These are phyloP conservation scores for Synanthedon formicaeformis DNA, from an alignment of 2,888 invertebrate genomes.

Conservation along the genomic window DNA sequence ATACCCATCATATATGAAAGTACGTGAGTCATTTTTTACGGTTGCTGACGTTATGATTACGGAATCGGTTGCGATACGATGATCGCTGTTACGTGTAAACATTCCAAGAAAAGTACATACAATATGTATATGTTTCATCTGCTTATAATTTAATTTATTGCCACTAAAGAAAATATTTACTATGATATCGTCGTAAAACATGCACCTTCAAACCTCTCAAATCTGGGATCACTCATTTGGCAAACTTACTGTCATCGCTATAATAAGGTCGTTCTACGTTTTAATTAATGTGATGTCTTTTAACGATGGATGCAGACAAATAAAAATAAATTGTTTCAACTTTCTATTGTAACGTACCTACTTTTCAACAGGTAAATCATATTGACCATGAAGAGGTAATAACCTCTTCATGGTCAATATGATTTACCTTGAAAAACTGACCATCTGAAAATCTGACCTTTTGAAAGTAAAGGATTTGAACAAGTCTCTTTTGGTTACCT, in stretches of 20 bases:
- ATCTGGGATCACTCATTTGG: neutral
- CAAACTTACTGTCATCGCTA: neutral
- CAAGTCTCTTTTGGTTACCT: too few species aligned
- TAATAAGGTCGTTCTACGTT: neutral
- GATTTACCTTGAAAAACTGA: too few species aligned
- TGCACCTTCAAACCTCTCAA: neutral
- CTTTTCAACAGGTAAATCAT: too few species aligned
- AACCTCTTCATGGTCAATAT: too few species aligned
- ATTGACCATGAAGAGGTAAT: too few species aligned
- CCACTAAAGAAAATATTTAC: too few species aligned
- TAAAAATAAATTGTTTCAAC: neutral
- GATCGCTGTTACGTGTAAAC: conserved; percentile 15
- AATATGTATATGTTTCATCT: neutral
- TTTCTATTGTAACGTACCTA: too few species aligned
- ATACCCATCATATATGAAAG: conserved; percentile 95
- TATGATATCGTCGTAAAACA: neutral
- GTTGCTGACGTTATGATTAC: conserved; percentile 31
- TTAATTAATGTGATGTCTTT: neutral
- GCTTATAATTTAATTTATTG: neutral
- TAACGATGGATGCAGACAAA: neutral
- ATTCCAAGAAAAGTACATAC: neutral
- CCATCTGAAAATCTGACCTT: too few species aligned
- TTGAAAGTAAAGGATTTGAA: too few species aligned
- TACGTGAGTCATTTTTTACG: conserved; percentile 58
- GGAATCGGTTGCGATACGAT: conserved; percentile 14